Evolutionary conservation across 53 echinoderm and acorn worm genomes (phyloP).

Genomic region (Patiria pectinifera): DNA sequence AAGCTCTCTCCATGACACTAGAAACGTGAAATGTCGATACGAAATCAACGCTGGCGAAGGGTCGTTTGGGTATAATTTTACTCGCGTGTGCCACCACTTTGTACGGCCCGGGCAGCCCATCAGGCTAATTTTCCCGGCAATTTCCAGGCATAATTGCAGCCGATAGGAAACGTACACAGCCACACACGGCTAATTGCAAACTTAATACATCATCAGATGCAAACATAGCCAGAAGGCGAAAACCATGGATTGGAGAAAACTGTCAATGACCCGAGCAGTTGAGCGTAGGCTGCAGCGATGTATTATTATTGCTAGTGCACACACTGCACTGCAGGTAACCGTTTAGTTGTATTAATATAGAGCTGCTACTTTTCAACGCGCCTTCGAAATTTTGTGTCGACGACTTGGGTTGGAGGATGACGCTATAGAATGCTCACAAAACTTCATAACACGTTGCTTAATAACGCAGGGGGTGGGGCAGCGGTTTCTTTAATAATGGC

Average conservation of each 20-base stretch:
- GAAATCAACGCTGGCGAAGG: conserved; percentile 28
- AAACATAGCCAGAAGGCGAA: conserved; percentile 43
- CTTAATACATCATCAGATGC: conserved; percentile 54
- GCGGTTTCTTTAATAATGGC: too few species aligned
- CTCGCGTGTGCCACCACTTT: conserved; percentile 29
- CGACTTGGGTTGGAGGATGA: too few species aligned
- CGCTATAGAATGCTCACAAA: too few species aligned
- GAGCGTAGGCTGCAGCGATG: background rate
- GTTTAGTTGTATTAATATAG: too few species aligned
- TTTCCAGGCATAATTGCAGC: conserved; percentile 51
- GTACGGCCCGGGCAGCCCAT: conserved; percentile 1
- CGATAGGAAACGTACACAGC: conserved; percentile 51
- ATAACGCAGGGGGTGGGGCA: too few species aligned
- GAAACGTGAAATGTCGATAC: conserved; percentile 19
- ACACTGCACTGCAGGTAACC: too few species aligned
- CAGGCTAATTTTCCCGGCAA: conserved; percentile 28
- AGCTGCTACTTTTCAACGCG: too few species aligned
- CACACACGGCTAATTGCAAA: conserved; percentile 59
- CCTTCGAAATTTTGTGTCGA: too few species aligned
- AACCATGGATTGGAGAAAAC: conserved; percentile 18
- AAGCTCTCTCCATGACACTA: background rate
- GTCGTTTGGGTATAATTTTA: conserved; percentile 30
- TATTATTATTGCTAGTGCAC: background rate
- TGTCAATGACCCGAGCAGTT: conserved; percentile 25
- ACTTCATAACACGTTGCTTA: too few species aligned